Evolutionary conservation across 2,888 invertebrate species (phyloP), one percentile per base, ranked within the genome.

Genomic region (Dione vanillae): DNA sequence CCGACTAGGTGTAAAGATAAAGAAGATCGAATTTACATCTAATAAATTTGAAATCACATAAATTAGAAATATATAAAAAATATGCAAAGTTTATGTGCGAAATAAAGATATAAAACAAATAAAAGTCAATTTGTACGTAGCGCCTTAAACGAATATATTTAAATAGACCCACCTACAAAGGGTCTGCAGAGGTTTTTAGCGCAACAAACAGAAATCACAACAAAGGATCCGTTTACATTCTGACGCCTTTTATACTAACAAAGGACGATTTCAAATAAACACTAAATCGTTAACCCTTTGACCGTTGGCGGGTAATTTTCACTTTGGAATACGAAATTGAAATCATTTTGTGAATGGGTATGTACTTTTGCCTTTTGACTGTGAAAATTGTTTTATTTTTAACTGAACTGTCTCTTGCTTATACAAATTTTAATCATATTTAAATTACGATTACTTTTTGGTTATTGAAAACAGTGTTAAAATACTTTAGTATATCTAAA

Each of bases 161-260:
- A 64, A 64, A 68, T 66, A n/a, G 43, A 52, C 43, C 40, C 70
- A 70, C 37, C 69, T 72, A 58, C 64, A 59, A 72, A 74, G 68
- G 70, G 65, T 61, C 45, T 69, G 64, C 65, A 51, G 59, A 45
- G 52, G 52, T 73, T 73, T 72, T 56, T 54, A 83, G 83, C 71
- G 72, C 65, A 74, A 69, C 72, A 87, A 84, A 87, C 84, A 83
- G 84, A 86, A 89, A 88, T 91, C 87, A 88, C 85, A 87, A 89
- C 89, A 90, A 90, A 90, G 90, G 90, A 83, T 90, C 86, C 82
- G 89, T 88, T 91, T 90, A 91, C 90, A 89, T 89, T 87, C 88
- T 90, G 87, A 92, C 92, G 87, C 92, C 91, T 91, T 91, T 91
- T 90, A 90, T 88, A 89, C 90, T 88, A 90, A 92, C 92, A 92